Evolutionary conservation across 1,140 invertebrate genomes (phyloP).

Genomic region (Luehdorfia chinensis): DNA sequence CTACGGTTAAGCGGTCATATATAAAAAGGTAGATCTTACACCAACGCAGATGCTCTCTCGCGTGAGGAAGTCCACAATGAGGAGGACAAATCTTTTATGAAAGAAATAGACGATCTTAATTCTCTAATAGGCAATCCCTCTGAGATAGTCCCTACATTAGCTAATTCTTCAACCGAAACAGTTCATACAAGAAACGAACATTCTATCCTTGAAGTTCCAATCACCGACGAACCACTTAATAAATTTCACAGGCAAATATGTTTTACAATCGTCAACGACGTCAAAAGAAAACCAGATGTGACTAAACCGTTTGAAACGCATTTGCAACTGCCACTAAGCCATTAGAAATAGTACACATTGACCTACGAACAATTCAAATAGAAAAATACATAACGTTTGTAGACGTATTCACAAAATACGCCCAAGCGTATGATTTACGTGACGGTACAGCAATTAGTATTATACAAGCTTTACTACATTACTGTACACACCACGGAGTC

Average conservation of each 20-base stretch:
- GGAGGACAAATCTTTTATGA: background rate
- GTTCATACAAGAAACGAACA: too few species aligned
- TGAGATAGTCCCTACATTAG: background rate
- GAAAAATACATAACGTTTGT: background rate
- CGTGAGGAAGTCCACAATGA: too few species aligned
- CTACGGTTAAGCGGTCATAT: too few species aligned
- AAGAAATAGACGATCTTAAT: constrained; percentile 16
- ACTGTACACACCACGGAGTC: background rate
- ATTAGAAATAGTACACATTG: constrained; percentile 1
- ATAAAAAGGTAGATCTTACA: constrained; percentile 10
- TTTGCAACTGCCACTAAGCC: constrained; percentile 2
- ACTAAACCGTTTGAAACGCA: too few species aligned
- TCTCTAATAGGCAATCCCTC: constrained; percentile 9
- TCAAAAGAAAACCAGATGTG: constrained; percentile 7
- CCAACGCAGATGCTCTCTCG: constrained; percentile 14
- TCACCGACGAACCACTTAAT: constrained; percentile 20
- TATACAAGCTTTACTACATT: background rate
- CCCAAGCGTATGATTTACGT: too few species aligned
- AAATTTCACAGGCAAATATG: constrained; percentile 18
- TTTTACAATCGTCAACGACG: constrained; percentile 16
- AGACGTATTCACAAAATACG: background rate
- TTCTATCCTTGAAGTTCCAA: too few species aligned
- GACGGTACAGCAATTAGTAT: too few species aligned
- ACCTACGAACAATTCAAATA: background rate
- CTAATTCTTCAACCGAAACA: constrained; percentile 14